These are phyloP conservation scores for Etheostoma perlongum DNA, from an alignment of 2,797 vertebrate species.

Conservation along the genomic window DNA sequence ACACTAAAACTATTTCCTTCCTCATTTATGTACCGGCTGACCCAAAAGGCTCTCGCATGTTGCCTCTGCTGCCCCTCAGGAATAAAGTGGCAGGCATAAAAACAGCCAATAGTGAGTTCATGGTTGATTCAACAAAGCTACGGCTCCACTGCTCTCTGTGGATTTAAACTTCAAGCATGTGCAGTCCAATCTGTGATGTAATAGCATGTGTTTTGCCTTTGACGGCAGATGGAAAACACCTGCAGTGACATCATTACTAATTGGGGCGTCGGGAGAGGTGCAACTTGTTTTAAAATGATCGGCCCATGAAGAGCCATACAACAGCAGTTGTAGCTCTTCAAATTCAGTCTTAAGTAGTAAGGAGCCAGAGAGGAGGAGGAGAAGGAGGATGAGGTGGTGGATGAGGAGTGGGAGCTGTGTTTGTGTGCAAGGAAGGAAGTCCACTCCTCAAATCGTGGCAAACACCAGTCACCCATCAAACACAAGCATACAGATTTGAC, in stretches of 20 bases:
- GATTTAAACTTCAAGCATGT: neutral
- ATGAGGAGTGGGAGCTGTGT: constrained; percentile 12
- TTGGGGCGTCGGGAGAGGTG: neutral
- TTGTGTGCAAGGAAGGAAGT: constrained; percentile 60
- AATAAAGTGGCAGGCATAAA: neutral
- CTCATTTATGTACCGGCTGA: constrained; percentile 20
- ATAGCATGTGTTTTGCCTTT: constrained; percentile 7
- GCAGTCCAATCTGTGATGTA: constrained; percentile 9
- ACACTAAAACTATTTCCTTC: constrained; percentile 35
- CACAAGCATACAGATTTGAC: neutral
- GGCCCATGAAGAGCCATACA: neutral
- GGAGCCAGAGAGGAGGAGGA: constrained; percentile 35
- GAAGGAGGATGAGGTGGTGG: constrained; percentile 5
- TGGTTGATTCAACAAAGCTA: neutral
- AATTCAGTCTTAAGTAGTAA: constrained; percentile 5
- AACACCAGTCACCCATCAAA: constrained; percentile 12
- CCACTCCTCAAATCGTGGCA: constrained; percentile 58
- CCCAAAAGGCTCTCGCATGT: neutral
- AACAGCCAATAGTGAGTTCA: neutral
- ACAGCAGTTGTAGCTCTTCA: constrained; percentile 31
- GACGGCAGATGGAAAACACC: constrained; percentile 27
- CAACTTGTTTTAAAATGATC: constrained; percentile 9
- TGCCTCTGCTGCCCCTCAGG: constrained; percentile 3
- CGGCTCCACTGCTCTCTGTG: neutral
- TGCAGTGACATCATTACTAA: constrained; percentile 11